These are phyloP conservation scores for Aphrophora alni DNA, from an alignment of 2,888 invertebrate species.

Conservation along the genomic window DNA sequence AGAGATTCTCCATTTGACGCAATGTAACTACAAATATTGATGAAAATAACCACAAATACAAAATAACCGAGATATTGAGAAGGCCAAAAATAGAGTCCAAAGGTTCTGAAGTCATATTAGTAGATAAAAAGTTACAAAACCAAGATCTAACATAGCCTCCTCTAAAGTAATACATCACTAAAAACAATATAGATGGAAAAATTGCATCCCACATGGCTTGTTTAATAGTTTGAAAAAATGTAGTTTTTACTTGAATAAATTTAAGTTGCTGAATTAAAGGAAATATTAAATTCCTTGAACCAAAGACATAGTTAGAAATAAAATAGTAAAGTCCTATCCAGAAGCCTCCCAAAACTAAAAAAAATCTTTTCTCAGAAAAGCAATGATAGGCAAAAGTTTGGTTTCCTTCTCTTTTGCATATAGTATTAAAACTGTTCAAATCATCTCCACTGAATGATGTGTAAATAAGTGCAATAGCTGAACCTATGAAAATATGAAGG, in stretches of 20 bases:
- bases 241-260: conserved; percentile 69
- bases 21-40: conserved; percentile 73
- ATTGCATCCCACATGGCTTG: conserved; percentile 66
- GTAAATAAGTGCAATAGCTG: conserved; percentile 72
- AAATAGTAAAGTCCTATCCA: conserved; percentile 71
- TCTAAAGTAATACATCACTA: conserved; percentile 66
- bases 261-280: conserved; percentile 75
- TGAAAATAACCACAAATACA: conserved; percentile 73
- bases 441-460: conserved; percentile 68
- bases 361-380: conserved; percentile 71
- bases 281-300: conserved; percentile 66
- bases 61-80: conserved; percentile 61
- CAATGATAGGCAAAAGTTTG: conserved; percentile 55
- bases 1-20: conserved; percentile 72
- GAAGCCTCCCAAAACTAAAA: conserved; percentile 70
- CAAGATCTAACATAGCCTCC: conserved; percentile 63
- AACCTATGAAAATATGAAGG: conserved; percentile 69
- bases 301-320: conserved; percentile 63
- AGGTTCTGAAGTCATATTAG: conserved; percentile 63
- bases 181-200: conserved; percentile 68
- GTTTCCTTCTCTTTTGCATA: conserved; percentile 12
- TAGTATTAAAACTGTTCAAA: conserved; percentile 61
- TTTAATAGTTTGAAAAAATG: conserved; percentile 64
- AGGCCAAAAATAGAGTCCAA: conserved; percentile 61
- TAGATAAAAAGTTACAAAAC: conserved; percentile 62